Conservation (phyloP, 2,797 vertebrate species). For the Pseudomugil tenellus region DNA sequence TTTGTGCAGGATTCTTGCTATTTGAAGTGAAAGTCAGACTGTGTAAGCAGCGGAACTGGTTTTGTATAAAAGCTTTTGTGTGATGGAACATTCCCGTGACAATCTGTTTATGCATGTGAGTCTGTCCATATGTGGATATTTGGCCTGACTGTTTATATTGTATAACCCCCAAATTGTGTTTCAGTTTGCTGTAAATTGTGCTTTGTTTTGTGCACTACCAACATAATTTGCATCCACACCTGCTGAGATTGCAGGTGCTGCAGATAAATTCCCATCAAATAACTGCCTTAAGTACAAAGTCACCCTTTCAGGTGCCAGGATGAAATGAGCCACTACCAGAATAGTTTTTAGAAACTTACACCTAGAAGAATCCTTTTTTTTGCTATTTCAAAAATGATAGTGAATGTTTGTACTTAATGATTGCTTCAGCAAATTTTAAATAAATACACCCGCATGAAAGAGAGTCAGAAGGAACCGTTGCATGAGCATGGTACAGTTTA, state of each 20-base stretch:
- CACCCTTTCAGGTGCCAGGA: slow-evolving; percentile 28
- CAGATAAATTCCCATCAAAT: slow-evolving; percentile 54
- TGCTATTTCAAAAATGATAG: background rate
- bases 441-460: slow-evolving; percentile 30
- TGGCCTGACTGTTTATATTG: slow-evolving; percentile 18
- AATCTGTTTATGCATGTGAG: background rate
- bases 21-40: slow-evolving; percentile 39
- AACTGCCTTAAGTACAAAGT: slow-evolving; percentile 27
- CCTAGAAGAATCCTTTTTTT: background rate
- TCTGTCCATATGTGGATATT: slow-evolving; percentile 32
- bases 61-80: background rate
- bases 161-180: slow-evolving; percentile 8
- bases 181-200: slow-evolving; percentile 43
- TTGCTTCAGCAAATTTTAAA: slow-evolving; percentile 15
- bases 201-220: slow-evolving; percentile 23
- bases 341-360: background rate
- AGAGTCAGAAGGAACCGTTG: slow-evolving; percentile 44
- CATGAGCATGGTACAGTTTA: slow-evolving; percentile 56
- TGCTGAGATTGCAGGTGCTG: slow-evolving; percentile 62
- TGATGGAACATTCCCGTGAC: slow-evolving; percentile 1
- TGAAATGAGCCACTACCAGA: slow-evolving; percentile 2
- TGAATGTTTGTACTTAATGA: slow-evolving; percentile 3
- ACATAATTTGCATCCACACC: slow-evolving; percentile 58
- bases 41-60: background rate
- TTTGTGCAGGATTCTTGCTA: slow-evolving; percentile 21